A percentile compares a stretch with the other conserved stretches of the same genome.
phyloP scores from a whole-genome alignment of 1,140 invertebrate species.

The Pseudachorutes palmiensis region DNA sequence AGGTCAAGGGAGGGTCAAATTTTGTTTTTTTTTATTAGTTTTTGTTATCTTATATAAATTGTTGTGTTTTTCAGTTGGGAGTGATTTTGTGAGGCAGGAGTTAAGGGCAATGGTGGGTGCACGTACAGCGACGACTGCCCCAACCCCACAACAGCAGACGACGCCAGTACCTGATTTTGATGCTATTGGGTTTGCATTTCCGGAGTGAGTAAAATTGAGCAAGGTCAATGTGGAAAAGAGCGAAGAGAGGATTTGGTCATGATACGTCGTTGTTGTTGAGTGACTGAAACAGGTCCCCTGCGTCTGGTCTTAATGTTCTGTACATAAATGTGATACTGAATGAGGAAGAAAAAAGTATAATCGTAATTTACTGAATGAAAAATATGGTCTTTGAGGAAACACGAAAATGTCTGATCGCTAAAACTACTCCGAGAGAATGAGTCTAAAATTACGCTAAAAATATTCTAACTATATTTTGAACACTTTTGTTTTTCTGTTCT shows the following conservation, averaged over 20 bases:
- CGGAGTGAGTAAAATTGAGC: neutral
- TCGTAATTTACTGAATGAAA: constrained; percentile 1
- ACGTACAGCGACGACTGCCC: constrained; percentile 54
- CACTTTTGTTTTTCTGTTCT: neutral
- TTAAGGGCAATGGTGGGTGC: constrained; percentile 75
- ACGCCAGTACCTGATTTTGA: constrained; percentile 36
- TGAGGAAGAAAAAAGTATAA: neutral
- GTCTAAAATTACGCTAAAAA: too few relatives aligned
- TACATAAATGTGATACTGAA: neutral
- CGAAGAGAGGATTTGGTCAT: too few relatives aligned
- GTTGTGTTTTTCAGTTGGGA: constrained; percentile 18
- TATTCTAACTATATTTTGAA: constrained; percentile 1
- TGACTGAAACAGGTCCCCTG: neutral
- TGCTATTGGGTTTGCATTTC: constrained; percentile 24
- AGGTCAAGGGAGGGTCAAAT: too few relatives aligned
- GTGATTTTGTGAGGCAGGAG: constrained; percentile 79
- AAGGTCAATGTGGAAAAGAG: neutral
- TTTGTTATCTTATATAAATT: too few relatives aligned
- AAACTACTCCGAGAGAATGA: neutral
- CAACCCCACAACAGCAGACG: constrained; percentile 27
- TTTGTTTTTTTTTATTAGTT: too few relatives aligned
- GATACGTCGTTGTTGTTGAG: neutral
- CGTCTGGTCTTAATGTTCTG: neutral
- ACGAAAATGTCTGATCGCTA: neutral
- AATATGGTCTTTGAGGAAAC: neutral